These are phyloP conservation scores for Drosophila tani DNA, from an alignment of 1,140 invertebrate genomes.

Conservation along the genomic window DNA sequence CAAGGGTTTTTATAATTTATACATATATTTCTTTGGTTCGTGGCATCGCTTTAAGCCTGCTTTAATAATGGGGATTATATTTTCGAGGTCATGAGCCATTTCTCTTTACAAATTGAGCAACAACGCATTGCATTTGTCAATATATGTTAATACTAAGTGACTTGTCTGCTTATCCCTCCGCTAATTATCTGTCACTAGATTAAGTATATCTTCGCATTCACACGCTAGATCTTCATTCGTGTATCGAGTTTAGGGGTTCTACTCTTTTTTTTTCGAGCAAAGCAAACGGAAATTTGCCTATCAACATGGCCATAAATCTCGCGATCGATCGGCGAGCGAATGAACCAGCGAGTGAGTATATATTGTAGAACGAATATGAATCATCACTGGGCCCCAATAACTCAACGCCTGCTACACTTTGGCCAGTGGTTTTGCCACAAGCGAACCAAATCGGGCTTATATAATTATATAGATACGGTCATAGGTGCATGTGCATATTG, in stretches of 20 bases:
- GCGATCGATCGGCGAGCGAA: slow-evolving; percentile 35
- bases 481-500: slow-evolving; percentile 48
- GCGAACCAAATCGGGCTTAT: slow-evolving; percentile 68
- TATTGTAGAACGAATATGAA: slow-evolving; percentile 17
- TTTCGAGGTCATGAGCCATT: background rate
- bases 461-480: slow-evolving; percentile 72
- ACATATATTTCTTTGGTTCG: background rate
- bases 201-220: slow-evolving; percentile 36
- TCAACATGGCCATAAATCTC: slow-evolving; percentile 79
- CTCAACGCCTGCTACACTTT: slow-evolving; percentile 63
- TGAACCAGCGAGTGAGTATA: slow-evolving; percentile 41
- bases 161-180: slow-evolving; percentile 18
- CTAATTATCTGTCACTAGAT: slow-evolving; percentile 40
- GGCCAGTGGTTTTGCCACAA: slow-evolving; percentile 60
- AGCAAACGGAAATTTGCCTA: slow-evolving; percentile 70
- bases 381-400: slow-evolving; percentile 37
- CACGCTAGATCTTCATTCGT: slow-evolving; percentile 35
- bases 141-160: slow-evolving; percentile 2
- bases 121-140: background rate
- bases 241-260: slow-evolving; percentile 15
- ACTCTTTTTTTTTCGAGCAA: slow-evolving; percentile 13
- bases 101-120: background rate
- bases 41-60: background rate
- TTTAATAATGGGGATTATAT: slow-evolving; percentile 13
- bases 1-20: slow-evolving; percentile 4